Conservation (phyloP, 23 tunicate genomes). For the Ascidia mentula region DNA sequence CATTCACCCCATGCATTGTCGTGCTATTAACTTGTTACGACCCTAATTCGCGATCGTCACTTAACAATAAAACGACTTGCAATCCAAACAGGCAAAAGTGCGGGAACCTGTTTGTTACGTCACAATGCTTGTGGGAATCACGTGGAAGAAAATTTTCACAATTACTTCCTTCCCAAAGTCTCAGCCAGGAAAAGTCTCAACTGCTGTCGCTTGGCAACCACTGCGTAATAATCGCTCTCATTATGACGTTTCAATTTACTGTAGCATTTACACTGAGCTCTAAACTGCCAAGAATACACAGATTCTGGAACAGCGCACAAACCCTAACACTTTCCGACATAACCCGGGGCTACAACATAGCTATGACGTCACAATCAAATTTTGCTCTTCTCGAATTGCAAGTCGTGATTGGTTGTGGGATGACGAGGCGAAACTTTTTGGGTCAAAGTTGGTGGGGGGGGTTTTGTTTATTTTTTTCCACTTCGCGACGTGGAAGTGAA, state of each 20-base stretch:
- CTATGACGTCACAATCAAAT: neutral
- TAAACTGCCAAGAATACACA: no score
- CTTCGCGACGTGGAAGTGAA: neutral
- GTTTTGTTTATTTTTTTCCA: neutral
- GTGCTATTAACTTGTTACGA: neutral
- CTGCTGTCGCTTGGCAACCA: neutral
- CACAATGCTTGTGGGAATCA: constrained; percentile 1
- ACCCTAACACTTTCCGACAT: neutral
- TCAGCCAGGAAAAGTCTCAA: neutral
- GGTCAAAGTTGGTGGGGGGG: neutral
- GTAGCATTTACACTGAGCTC: no score
- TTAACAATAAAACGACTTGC: neutral
- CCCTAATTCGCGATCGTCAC: neutral
- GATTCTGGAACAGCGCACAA: no score
- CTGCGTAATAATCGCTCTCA: neutral
- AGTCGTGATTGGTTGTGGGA: neutral
- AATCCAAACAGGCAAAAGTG: neutral
- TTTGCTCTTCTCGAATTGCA: neutral
- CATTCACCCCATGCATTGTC: neutral
- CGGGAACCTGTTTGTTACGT: neutral
- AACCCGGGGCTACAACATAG: neutral
- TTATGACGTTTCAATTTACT: neutral
- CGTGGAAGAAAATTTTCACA: neutral
- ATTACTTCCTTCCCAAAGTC: neutral
- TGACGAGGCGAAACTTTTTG: neutral